Percentiles rank a stretch among this genome's conserved stretches.
These are phyloP conservation scores for Ethmia dodecea DNA, from an alignment of 2,888 invertebrate species.

Conservation along the genomic window DNA sequence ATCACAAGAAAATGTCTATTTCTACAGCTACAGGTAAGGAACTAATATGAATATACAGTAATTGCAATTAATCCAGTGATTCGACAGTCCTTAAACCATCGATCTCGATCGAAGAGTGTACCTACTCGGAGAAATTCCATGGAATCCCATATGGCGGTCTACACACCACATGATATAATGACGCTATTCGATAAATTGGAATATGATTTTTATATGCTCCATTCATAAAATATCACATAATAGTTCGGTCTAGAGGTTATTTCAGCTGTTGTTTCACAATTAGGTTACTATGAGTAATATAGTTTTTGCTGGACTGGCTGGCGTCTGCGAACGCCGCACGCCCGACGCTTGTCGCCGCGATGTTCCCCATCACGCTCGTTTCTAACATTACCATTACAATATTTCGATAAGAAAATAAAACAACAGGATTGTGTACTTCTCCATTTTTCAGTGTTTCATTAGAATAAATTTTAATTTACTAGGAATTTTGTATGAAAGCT, in stretches of 20 bases:
- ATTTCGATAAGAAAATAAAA: too few species aligned
- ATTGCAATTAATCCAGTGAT: constrained; percentile 26
- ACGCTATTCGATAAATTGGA: constrained; percentile 57
- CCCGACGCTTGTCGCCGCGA: constrained; percentile 2
- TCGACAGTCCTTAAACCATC: constrained; percentile 41
- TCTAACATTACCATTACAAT: too few species aligned
- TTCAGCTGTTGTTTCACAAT: constrained; percentile 28
- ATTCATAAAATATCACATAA: constrained; percentile 28
- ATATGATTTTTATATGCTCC: constrained; percentile 31
- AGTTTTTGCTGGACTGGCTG: constrained; percentile 48
- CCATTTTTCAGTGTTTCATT: too few species aligned
- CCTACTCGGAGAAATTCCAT: constrained; percentile 75
- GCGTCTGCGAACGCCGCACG: constrained; percentile 46
- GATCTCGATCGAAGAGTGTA: constrained; percentile 63
- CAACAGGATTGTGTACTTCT: too few species aligned
- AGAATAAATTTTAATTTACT: too few species aligned
- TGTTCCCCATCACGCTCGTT: too few species aligned
- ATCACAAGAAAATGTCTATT: constrained; percentile 66
- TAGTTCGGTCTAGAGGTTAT: constrained; percentile 27
- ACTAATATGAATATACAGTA: constrained; percentile 28
- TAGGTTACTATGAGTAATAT: constrained; percentile 54
- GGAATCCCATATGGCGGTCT: constrained; percentile 78
- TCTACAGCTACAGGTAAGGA: constrained; percentile 71
- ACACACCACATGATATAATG: constrained; percentile 74
- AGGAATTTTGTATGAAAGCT: too few species aligned